These are phyloP conservation scores for Orthosia cruda DNA, from an alignment of 2,888 invertebrate species.

Conservation along the genomic window DNA sequence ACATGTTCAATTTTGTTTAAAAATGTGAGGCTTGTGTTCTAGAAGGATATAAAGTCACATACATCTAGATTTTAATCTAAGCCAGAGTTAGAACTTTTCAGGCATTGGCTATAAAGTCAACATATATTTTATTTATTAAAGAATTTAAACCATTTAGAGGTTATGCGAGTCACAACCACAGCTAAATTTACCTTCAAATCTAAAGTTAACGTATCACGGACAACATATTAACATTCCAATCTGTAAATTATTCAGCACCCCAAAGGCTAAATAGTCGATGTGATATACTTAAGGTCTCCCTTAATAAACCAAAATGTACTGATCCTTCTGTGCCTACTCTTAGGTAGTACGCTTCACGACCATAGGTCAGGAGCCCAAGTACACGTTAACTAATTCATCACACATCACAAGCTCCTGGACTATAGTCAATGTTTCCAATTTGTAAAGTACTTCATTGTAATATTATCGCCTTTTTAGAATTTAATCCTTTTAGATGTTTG, in stretches of 20 bases:
- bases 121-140: neutral
- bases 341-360: constrained; percentile 75
- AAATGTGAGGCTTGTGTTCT: neutral
- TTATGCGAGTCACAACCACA: neutral
- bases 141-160: too few species aligned
- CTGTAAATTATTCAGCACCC: constrained; percentile 65
- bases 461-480: constrained; percentile 65
- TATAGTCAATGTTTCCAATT: constrained; percentile 74
- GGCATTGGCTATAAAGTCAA: neutral
- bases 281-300: constrained; percentile 90
- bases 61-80: neutral
- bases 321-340: constrained; percentile 91
- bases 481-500: constrained; percentile 70
- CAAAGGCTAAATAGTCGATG: constrained; percentile 87
- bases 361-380: constrained; percentile 69
- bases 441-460: constrained; percentile 78
- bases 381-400: constrained; percentile 57
- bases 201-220: constrained; percentile 63
- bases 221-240: constrained; percentile 83
- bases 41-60: neutral
- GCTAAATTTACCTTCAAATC: neutral
- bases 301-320: constrained; percentile 90
- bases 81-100: too few species aligned
- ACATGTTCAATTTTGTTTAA: too few species aligned
- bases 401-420: constrained; percentile 68